Evolutionary conservation across 2,888 invertebrate genomes (phyloP).

Genomic region (Penaeus monodon): DNA sequence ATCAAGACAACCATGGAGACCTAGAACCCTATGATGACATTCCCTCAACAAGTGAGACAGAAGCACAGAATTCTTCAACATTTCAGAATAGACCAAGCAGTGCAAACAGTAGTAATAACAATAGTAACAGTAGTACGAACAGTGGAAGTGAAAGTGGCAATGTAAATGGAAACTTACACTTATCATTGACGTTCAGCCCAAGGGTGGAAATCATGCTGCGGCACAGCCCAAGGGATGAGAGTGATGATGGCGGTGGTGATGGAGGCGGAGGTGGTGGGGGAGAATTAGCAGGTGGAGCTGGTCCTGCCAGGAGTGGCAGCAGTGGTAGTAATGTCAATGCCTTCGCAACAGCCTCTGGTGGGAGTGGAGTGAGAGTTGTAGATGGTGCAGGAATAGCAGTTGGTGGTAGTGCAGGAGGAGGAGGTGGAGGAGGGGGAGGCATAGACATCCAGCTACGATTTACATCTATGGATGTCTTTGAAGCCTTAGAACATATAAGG

Average conservation of each 20-base stretch:
- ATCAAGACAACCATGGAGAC: conserved; percentile 33
- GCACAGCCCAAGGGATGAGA: conserved; percentile 49
- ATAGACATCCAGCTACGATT: conserved; percentile 70
- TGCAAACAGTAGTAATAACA: conserved; percentile 22
- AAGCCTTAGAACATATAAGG: conserved; percentile 78
- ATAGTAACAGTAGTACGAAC: conserved; percentile 15
- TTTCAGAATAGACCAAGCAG: conserved; percentile 23
- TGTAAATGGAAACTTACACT: conserved; percentile 46
- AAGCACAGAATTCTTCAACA: conserved; percentile 41
- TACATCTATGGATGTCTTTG: conserved; percentile 77
- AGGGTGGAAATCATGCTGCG: conserved; percentile 57
- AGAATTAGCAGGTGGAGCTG: conserved; percentile 9
- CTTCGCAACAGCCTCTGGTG: not conserved
- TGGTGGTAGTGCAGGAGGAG: conserved; percentile 27
- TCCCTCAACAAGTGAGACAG: conserved; percentile 44
- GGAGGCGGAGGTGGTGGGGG: conserved; percentile 30
- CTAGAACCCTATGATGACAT: conserved; percentile 47
- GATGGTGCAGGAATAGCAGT: conserved; percentile 49
- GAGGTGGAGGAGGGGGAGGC: conserved; percentile 29
- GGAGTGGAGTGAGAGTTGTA: conserved; percentile 26
- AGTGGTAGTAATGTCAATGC: conserved; percentile 4
- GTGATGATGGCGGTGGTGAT: conserved; percentile 43
- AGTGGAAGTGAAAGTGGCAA: conserved; percentile 17
- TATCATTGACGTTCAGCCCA: conserved; percentile 52
- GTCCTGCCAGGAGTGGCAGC: conserved; percentile 20